Conservation (phyloP, 2,113 vertebrate species). For the Struthidea cinerea region DNA sequence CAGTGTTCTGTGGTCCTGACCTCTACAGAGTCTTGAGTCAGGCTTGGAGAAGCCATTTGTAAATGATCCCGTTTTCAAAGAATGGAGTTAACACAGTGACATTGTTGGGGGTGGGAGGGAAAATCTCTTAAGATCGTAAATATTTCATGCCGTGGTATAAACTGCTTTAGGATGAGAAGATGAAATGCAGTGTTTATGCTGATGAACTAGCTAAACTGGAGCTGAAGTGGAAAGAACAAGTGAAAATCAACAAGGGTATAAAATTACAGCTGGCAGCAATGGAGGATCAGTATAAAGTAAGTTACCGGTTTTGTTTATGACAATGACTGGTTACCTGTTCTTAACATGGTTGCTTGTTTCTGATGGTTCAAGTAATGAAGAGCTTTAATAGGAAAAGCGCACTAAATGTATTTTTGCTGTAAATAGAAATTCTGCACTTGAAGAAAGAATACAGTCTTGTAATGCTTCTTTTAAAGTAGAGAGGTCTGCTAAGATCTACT, state of each 20-base stretch:
- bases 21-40: not conserved
- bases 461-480: not conserved
- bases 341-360: not conserved
- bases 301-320: conserved; percentile 6
- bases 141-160: not conserved
- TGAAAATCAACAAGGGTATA: conserved; percentile 84
- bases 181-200: conserved; percentile 85
- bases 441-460: not conserved
- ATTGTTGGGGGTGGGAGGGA: not conserved
- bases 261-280: conserved; percentile 85
- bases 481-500: not conserved
- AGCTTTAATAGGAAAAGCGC: not conserved
- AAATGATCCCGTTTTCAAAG: not conserved
- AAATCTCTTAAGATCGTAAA: not conserved
- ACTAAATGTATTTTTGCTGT: not conserved
- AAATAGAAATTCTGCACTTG: not conserved
- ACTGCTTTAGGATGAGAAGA: conserved; percentile 86
- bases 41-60: not conserved
- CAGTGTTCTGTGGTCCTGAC: not conserved
- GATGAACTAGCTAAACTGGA: conserved; percentile 92
- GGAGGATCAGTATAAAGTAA: conserved; percentile 90
- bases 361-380: not conserved
- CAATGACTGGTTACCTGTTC: not conserved
- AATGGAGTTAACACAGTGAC: not conserved
- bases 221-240: conserved; percentile 91